These are phyloP conservation scores for Dolichomitus sp. DNA, from an alignment of 2,888 invertebrate species.

Conservation along the genomic window DNA sequence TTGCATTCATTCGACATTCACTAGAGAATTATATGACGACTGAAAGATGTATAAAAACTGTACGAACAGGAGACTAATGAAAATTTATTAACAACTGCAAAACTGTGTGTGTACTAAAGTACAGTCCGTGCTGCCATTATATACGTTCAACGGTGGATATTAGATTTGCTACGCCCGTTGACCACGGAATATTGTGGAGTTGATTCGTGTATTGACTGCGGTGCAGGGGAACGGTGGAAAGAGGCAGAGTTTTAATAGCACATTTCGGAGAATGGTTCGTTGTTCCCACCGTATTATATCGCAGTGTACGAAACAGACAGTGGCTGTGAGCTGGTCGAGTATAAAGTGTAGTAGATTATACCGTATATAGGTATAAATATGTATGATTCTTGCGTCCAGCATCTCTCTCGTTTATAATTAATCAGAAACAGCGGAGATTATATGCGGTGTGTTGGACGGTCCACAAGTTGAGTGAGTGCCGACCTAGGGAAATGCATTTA, in stretches of 20 bases:
- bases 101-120: conserved; percentile 17
- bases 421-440: conserved; percentile 38
- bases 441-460: neutral
- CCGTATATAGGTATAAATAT: conserved; percentile 13
- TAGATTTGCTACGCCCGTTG: neutral
- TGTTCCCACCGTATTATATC: conserved; percentile 24
- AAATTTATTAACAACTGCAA: conserved; percentile 52
- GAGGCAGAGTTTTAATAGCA: conserved; percentile 51
- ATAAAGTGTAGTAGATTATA: conserved; percentile 32
- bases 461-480: conserved; percentile 16
- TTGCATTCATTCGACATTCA: conserved; percentile 7
- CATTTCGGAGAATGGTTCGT: conserved; percentile 42
- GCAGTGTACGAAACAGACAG: conserved; percentile 23
- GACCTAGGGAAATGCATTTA: conserved; percentile 45
- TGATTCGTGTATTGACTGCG: conserved; percentile 44
- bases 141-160: conserved; percentile 15
- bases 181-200: conserved; percentile 22
- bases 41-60: conserved; percentile 18
- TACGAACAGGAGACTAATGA: conserved; percentile 19
- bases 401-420: conserved; percentile 48
- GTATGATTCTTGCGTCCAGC: neutral
- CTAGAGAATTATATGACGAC: neutral
- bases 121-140: neutral
- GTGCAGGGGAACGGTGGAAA: neutral
- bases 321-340: neutral